Evolutionary conservation across 2,797 vertebrate species (phyloP).

Genomic region (Acropternis orthonyx): DNA sequence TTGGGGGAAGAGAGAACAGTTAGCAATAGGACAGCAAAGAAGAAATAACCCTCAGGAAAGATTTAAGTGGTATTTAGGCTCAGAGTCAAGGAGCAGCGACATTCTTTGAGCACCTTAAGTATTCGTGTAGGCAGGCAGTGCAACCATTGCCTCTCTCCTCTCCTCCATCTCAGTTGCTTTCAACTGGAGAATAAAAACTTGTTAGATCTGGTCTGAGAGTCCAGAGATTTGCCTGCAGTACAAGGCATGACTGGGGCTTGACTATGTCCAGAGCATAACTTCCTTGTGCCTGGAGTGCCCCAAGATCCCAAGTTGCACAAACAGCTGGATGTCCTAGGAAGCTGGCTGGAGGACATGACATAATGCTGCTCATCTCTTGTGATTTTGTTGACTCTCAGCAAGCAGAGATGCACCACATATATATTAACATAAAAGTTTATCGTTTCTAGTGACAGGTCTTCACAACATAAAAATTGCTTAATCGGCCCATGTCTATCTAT

Average conservation of each 20-base stretch:
- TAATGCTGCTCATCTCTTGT: background rate
- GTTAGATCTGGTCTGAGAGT: background rate
- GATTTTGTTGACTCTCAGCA: background rate
- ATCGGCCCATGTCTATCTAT: background rate
- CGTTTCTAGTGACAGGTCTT: background rate
- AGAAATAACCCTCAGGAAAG: background rate
- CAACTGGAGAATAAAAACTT: background rate
- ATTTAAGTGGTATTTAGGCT: background rate
- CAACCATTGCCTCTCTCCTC: background rate
- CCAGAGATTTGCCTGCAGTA: background rate
- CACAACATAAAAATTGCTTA: background rate
- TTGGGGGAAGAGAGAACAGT: background rate
- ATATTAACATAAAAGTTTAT: background rate
- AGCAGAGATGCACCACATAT: background rate
- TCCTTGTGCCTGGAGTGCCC: background rate
- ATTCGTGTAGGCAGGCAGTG: background rate
- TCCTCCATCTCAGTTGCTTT: background rate
- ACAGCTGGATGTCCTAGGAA: background rate
- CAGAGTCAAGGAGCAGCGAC: background rate
- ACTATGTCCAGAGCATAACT: background rate
- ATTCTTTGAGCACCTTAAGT: background rate
- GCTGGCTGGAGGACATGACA: background rate
- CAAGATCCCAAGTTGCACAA: background rate
- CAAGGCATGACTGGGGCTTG: background rate
- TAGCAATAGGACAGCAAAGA: background rate